A percentile compares a stretch with the other conserved stretches of the same genome.
Evolutionary conservation across 2,888 invertebrate genomes (phyloP).

Genomic region (Tyria jacobaeae): DNA sequence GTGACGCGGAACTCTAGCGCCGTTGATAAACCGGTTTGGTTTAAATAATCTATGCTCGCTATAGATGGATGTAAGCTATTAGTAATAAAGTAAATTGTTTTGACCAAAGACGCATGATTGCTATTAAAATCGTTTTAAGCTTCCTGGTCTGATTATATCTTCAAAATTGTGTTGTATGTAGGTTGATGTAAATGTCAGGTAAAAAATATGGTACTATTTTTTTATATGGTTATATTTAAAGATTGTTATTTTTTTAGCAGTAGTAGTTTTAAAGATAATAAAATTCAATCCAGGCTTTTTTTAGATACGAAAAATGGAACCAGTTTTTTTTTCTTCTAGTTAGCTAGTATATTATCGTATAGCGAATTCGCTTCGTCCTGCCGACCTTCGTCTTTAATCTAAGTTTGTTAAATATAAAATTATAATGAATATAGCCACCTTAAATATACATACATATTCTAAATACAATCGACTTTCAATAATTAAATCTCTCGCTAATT

Average conservation of each 20-base stretch:
- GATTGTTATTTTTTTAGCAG: neutral
- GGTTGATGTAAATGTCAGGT: slow-evolving; percentile 16
- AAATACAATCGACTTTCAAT: too few relatives aligned
- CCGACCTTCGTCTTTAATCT: too few relatives aligned
- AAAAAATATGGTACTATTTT: slow-evolving; percentile 8
- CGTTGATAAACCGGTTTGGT: slow-evolving; percentile 56
- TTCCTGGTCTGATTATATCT: slow-evolving; percentile 60
- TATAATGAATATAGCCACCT: too few relatives aligned
- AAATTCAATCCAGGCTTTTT: too few relatives aligned
- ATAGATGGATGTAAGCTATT: slow-evolving; percentile 58
- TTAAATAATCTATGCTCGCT: slow-evolving; percentile 49
- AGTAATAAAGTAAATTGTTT: slow-evolving; percentile 65
- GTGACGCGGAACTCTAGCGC: slow-evolving; percentile 62
- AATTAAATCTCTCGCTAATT: too few relatives aligned
- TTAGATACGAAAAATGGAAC: too few relatives aligned
- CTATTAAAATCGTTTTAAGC: slow-evolving; percentile 53
- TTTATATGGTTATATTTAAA: neutral
- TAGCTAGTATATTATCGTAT: too few relatives aligned
- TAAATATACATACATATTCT: too few relatives aligned
- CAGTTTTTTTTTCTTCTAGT: too few relatives aligned
- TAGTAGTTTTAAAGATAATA: neutral
- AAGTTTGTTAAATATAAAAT: too few relatives aligned
- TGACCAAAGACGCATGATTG: slow-evolving; percentile 59
- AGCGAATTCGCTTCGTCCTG: too few relatives aligned
- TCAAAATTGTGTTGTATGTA: slow-evolving; percentile 31